Base-by-base conservation (phyloP, 2,797 vertebrate species). In the Rhodeus uyekii region DNA sequence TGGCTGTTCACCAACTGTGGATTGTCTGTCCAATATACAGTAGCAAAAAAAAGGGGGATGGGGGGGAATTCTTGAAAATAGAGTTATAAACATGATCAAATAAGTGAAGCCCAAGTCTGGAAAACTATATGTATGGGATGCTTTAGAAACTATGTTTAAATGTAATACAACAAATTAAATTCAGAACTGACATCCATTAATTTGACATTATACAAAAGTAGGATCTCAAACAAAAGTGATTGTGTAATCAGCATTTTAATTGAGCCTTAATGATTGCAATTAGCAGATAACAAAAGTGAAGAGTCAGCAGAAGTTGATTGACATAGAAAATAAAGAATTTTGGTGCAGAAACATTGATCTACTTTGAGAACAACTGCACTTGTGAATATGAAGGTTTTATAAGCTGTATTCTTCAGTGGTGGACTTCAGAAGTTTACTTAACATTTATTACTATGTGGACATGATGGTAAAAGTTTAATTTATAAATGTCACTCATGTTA, bases 211-310 rank as follows among this genome's bases (percentile, higher is more conserved):
- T 78, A 78, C 68, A 75, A 80, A 67, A 19, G 48, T 64, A 50
- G 9, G 16, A 64, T 50, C 24, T 76, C 65, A 80, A 82, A 84
- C 48, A 14, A 50, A 82, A 76, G 79, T 73, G 86, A 86, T 78
- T 88, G 86, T 92, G 88, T 89, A 78, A 90, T 95, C 91, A 91
- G 91, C 93, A 94, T 87, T 94, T 94, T 94, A 94, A 95, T 95
- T 94, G 90, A 91, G 89, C 93, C 94, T 95, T 94, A 95, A 95
- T 95, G 93, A 92, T 92, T 93, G 93, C 91, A 95, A 94, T 95
- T 95, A 95, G 93, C 83, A 83, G 80, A 83, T 64, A 90, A 90
- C 89, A 92, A 87, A 92, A 92, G 92, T 94, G 89, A 91, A 87
- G 92, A 92, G 93, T 94, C 93, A 95, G 94, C 94, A 94, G 90